Percentiles rank a stretch among this genome's conserved stretches.
phyloP scores from a whole-genome alignment of 2,888 invertebrate species.

The Patella caerulea region DNA sequence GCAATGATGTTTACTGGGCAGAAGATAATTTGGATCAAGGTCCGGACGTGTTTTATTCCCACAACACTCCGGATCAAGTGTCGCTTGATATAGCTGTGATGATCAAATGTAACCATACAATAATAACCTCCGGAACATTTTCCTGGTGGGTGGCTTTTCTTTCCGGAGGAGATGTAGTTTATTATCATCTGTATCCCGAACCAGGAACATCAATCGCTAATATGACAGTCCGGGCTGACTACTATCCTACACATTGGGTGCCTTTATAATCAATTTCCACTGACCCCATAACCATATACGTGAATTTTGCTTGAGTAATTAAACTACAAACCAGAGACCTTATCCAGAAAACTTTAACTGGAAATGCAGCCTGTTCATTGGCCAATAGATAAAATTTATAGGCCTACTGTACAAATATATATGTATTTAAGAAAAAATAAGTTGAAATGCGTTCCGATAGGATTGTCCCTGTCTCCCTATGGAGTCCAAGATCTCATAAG shows the following conservation, averaged over 20 bases:
- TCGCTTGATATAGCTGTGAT: conserved; percentile 69
- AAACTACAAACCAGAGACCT: too few relatives aligned
- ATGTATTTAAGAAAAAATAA: too few relatives aligned
- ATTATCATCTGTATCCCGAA: conserved; percentile 68
- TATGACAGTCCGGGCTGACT: conserved; percentile 63
- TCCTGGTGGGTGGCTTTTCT: conserved; percentile 72
- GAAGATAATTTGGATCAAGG: conserved; percentile 49
- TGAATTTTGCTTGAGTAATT: too few relatives aligned
- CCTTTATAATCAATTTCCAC: conserved; percentile 38
- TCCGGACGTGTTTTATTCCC: conserved; percentile 47
- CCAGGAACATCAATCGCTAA: conserved; percentile 62
- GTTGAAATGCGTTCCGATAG: too few relatives aligned
- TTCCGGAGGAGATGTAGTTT: conserved; percentile 62
- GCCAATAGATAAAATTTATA: too few relatives aligned
- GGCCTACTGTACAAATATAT: too few relatives aligned
- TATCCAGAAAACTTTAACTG: too few relatives aligned
- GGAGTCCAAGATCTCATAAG: too few relatives aligned
- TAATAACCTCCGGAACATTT: conserved; percentile 70
- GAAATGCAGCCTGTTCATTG: too few relatives aligned
- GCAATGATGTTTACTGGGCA: conserved; percentile 69
- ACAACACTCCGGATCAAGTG: conserved; percentile 39
- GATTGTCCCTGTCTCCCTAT: too few relatives aligned
- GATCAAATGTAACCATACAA: conserved; percentile 63
- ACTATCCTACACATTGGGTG: conserved; percentile 69
- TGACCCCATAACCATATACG: too few relatives aligned